phyloP scores from a whole-genome alignment of 2,888 invertebrate species.

The Tromatobia lineatoria region DNA sequence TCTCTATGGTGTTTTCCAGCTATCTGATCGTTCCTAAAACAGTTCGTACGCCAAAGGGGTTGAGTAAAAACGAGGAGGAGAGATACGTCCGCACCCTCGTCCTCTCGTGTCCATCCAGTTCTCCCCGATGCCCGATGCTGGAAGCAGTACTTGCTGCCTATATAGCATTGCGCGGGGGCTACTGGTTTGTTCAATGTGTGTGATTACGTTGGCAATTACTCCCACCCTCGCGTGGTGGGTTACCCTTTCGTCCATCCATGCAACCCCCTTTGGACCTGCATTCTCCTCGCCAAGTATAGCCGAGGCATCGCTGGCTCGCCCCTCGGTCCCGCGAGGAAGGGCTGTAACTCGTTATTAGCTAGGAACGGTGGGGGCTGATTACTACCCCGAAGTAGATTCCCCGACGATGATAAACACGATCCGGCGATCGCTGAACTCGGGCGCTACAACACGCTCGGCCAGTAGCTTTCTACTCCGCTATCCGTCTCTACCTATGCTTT shows the following conservation, averaged over 20 bases:
- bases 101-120: slow-evolving; percentile 29
- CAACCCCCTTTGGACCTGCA: slow-evolving; percentile 61
- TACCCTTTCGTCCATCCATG: slow-evolving; percentile 63
- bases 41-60: slow-evolving; percentile 63
- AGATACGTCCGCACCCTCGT: slow-evolving; percentile 70
- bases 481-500: slow-evolving; percentile 57
- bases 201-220: slow-evolving; percentile 84
- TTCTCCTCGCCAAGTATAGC: slow-evolving; percentile 53
- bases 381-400: slow-evolving; percentile 81
- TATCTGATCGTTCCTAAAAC: slow-evolving; percentile 78
- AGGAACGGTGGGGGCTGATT: slow-evolving; percentile 80
- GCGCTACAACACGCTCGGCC: slow-evolving; percentile 35
- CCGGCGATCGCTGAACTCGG: slow-evolving; percentile 75
- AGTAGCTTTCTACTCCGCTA: slow-evolving; percentile 36
- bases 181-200: slow-evolving; percentile 81
- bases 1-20: slow-evolving; percentile 64
- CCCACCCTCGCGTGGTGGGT: slow-evolving; percentile 74
- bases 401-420: slow-evolving; percentile 81
- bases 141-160: slow-evolving; percentile 40
- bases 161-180: slow-evolving; percentile 62
- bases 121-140: slow-evolving; percentile 8
- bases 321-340: slow-evolving; percentile 75
- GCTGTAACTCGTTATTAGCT: slow-evolving; percentile 84
- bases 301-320: slow-evolving; percentile 68
- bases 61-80: slow-evolving; percentile 34